Percentiles rank a stretch among this genome's conserved stretches.
Evolutionary conservation across 2,888 invertebrate species (phyloP).

Genomic region (Prenolepis imparis): DNA sequence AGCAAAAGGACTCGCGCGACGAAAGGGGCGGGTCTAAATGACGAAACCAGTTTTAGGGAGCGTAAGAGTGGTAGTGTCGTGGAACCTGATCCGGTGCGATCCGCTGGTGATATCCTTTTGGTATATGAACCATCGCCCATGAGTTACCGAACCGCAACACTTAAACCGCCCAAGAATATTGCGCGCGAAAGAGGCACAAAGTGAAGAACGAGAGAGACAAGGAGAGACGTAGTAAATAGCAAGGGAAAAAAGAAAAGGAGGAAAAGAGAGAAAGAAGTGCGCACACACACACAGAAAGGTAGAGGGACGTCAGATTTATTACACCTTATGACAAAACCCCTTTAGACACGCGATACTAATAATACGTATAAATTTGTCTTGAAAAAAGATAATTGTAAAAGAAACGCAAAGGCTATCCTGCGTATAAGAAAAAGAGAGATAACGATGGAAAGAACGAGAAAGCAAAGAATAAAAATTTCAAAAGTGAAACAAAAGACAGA

Average conservation of each 20-base stretch:
- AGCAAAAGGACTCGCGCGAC: slow-evolving; percentile 57
- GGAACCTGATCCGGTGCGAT: slow-evolving; percentile 71
- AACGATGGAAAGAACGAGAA: slow-evolving; percentile 37
- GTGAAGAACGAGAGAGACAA: slow-evolving; percentile 8
- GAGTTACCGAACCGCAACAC: slow-evolving; percentile 61
- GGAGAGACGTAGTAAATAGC: neutral
- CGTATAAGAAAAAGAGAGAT: neutral
- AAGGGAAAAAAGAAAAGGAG: neutral
- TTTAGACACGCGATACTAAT: slow-evolving; percentile 30
- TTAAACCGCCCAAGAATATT: slow-evolving; percentile 38
- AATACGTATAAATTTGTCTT: slow-evolving; percentile 22
- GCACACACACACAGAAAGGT: neutral
- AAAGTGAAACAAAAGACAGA: slow-evolving; percentile 9
- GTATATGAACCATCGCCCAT: slow-evolving; percentile 73
- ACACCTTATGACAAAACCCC: slow-evolving; percentile 9
- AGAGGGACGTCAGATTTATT: slow-evolving; percentile 30
- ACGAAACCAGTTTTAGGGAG: slow-evolving; percentile 83
- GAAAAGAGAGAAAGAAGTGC: neutral
- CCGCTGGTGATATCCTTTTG: slow-evolving; percentile 74
- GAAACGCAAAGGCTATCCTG: neutral
- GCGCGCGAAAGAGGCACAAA: slow-evolving; percentile 10
- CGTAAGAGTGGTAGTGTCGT: slow-evolving; percentile 80
- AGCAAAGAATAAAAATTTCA: neutral
- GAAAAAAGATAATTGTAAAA: neutral
- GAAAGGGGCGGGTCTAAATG: slow-evolving; percentile 76